Evolutionary conservation across 2,113 vertebrate genomes (phyloP).

Genomic region (Chamaea fasciata): DNA sequence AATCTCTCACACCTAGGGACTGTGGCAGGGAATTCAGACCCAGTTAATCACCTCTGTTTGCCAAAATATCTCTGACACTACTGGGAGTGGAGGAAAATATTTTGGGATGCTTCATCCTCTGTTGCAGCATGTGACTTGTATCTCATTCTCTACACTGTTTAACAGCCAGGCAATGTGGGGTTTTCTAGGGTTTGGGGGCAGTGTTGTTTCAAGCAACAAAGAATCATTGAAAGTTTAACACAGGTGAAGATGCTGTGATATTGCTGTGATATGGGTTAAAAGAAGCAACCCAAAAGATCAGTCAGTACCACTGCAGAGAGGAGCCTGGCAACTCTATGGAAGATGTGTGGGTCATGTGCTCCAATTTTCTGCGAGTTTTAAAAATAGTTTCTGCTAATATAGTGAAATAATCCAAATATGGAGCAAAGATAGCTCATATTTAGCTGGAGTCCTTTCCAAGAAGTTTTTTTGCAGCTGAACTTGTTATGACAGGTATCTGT

Average conservation of each 20-base stretch:
- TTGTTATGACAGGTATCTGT: background rate
- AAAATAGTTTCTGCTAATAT: background rate
- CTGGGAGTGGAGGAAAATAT: background rate
- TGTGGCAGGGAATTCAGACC: background rate
- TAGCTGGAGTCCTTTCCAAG: background rate
- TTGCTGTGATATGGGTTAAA: background rate
- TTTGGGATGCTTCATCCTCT: background rate
- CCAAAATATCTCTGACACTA: background rate
- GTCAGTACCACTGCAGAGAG: background rate
- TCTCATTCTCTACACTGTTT: background rate
- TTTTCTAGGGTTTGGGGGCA: background rate
- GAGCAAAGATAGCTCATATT: background rate
- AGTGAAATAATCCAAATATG: background rate
- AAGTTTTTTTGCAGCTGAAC: background rate
- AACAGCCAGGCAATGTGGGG: rapidly evolving
- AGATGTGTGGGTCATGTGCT: background rate
- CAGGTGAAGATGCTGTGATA: background rate
- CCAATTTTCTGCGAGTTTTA: background rate
- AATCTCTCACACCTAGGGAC: background rate
- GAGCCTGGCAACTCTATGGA: background rate
- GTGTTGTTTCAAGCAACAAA: background rate
- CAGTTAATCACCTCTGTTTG: background rate
- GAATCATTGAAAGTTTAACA: background rate
- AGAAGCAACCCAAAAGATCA: background rate
- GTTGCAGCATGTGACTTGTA: background rate